A percentile compares a stretch with the other conserved stretches of the same genome.
Evolutionary conservation across 2,797 vertebrate species (phyloP).

Genomic region (Gobionotothen gibberifrons): DNA sequence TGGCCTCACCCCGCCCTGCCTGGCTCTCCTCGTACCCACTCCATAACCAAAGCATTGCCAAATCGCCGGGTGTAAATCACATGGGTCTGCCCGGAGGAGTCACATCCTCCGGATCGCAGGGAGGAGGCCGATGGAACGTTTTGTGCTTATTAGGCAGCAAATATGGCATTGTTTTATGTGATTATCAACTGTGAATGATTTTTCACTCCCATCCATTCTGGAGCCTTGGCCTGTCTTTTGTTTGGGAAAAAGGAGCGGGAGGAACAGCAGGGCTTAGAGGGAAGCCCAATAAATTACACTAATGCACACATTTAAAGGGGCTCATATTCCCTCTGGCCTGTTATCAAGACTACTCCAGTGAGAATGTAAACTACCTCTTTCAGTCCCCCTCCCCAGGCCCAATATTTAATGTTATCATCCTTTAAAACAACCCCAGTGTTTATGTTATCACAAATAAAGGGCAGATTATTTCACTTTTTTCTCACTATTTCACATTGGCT

Average conservation of each 20-base stretch:
- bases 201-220: slow-evolving; percentile 83
- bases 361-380: slow-evolving; percentile 88
- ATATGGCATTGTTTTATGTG: slow-evolving; percentile 93
- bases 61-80: slow-evolving; percentile 93
- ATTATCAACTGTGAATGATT: slow-evolving; percentile 89
- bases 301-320: slow-evolving; percentile 88
- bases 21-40: slow-evolving; percentile 81
- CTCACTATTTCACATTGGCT: slow-evolving; percentile 76
- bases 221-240: slow-evolving; percentile 83
- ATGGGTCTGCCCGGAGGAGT: slow-evolving; percentile 86
- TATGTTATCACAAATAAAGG: slow-evolving; percentile 81
- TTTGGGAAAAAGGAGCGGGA: slow-evolving; percentile 77
- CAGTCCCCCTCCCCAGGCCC: slow-evolving; percentile 74
- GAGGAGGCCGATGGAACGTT: slow-evolving; percentile 93
- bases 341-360: slow-evolving; percentile 83
- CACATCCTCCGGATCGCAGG: slow-evolving; percentile 91
- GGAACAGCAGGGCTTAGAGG: slow-evolving; percentile 79
- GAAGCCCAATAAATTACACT: slow-evolving; percentile 86
- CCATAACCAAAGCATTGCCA: slow-evolving; percentile 90
- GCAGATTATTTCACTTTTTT: slow-evolving; percentile 81
- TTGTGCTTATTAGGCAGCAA: slow-evolving; percentile 96
- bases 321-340: slow-evolving; percentile 85
- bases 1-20: slow-evolving; percentile 77
- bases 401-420: slow-evolving; percentile 86
- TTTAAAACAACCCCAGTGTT: slow-evolving; percentile 78